Base-by-base conservation (phyloP, 2,888 invertebrate genomes). In the Agonum fuliginosum region DNA sequence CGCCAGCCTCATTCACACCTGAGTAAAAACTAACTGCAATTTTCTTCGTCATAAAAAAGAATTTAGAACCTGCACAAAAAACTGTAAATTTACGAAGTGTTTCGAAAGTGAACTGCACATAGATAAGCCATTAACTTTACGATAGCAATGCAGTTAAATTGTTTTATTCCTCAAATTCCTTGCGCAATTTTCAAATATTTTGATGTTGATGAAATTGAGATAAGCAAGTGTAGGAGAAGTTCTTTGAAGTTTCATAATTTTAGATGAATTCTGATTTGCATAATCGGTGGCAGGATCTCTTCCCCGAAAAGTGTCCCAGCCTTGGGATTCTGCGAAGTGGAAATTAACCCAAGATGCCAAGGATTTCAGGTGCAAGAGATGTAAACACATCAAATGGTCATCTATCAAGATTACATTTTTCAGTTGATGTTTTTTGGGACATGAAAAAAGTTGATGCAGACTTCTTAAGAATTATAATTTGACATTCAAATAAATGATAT, bases 51-150 rank as follows among this genome's bases (percentile, higher is more conserved):
- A 37, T 37, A 37, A 37, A 37, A 37, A 37, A 37, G 37, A 37
- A 37, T 37, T 12, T 37, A n/a, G n/a, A 4, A 54, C 22, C 54
- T 22, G 54, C 24, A n/a, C 4, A 54, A 43, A 54, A 54, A 54
- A 54, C 54, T 22, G 54, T 54, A 24, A 8, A 22, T 54, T 54
- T 54, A 54, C 22, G 20, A 54, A 54, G 22, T 54, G 22, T 54
- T 54, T 54, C 54, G 54, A 54, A 54, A 54, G 54, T 54, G 54
- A 54, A 54, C 48, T 46, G n/a, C n/a, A n/a, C 46, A 17, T 17
- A 46, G 17, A 17, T 46, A 8, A 19, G 20, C 48, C 48, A 48
- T 48, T 12, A 54, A n/a, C 22, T 48, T 54, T 54, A 54, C 22
- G 24, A 54, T 54, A 37, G n/a, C 12, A n/a, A 37, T 37, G 37